Evolutionary conservation across 2,113 vertebrate species (phyloP), one percentile per base, ranked within the genome.

Genomic region (Coryphaenoides rupestris): DNA sequence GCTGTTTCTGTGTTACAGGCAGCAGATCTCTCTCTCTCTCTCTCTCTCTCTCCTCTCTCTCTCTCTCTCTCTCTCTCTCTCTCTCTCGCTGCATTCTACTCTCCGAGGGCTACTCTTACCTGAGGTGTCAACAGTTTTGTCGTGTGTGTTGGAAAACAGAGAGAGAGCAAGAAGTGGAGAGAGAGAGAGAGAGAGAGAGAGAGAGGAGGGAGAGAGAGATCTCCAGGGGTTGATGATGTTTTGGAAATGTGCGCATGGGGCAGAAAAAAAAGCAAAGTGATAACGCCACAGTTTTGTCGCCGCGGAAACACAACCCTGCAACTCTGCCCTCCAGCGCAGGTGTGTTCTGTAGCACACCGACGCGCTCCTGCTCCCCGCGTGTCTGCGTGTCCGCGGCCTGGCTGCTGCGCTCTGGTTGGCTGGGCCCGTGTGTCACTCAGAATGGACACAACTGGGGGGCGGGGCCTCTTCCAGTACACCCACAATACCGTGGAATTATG

Each of bases 391-490:
- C 0, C 0, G 89, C 86, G 45, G 57, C 33, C 24, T 73, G 84
- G 88, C 88, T 82, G 87, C 88, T 82, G 87, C 88, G 88, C 90
- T 93, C 88, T 92, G 92, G 91, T 90, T 93, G 93, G 92, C 84
- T 93, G 92, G 87, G 81, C 85, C 91, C 92, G 90, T 96, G 93
- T 96, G 95, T 93, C 94, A 94, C 85, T 95, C 91, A 90, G 73
- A 93, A 86, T 66, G 82, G 85, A 80, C 81, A n/a, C 88, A 91
- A 90, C 91, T 89, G 83, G 82, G 87, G 84, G 80, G 91, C 86
- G 84, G 84, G n/a, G n/a, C n/a, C 86, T 74, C 85, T 77, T 86
- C 87, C 88, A 84, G 60, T 80, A 90, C 73, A 74, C 88, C 88
- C 90, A 85, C 88, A 84, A 53, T 90, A 84, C 85, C 84, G 60